Evolutionary conservation across 2,888 invertebrate genomes (phyloP), one percentile per base, ranked within the genome.

Genomic region (Diaphora mendica): DNA sequence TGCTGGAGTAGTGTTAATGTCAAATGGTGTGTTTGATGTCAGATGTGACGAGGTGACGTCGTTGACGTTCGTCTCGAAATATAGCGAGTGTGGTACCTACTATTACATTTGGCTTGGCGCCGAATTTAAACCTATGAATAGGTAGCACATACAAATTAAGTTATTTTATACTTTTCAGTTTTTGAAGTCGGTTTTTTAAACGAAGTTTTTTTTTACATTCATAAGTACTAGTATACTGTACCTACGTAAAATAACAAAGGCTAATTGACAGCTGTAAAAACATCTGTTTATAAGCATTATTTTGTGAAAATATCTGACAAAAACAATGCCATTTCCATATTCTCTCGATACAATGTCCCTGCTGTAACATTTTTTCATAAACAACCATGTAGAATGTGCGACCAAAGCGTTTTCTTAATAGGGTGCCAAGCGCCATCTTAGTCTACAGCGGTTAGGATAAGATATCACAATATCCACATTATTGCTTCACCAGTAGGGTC

Each of bases 401-500:
- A 68, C 72, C 64, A 67, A 39, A 66, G 67, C 64, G 67, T 66
- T 71, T 74, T 76, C 70, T 15, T 76, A 74, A 74, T 74, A 35
- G n/a, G 30, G 55, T 17, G 26, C 26, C 55, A 64, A 73, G 59
- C 76, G 64, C 72, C 64, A 78, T 81, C 75, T 76, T 75, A 80
- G 67, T 51, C 68, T 44, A 62, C 65, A 71, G 71, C 64, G 64
- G 73, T 68, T 72, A 73, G 62, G 51, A 65, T 68, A 15, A 69
- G 64, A 78, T 71, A 69, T 59, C 44, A 73, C 78, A 80, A 78
- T 70, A 70, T 70, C 64, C 71, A 64, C 75, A 76, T 73, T 76
- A 73, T 76, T 71, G n/a, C 76, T 71, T 59, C 33, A 71, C 68
- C 68, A 68, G 65, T 73, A 76, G 65, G 73, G 76, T 76, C 71